These are phyloP conservation scores for Archips xylosteana DNA, from an alignment of 2,888 invertebrate genomes.

Conservation along the genomic window DNA sequence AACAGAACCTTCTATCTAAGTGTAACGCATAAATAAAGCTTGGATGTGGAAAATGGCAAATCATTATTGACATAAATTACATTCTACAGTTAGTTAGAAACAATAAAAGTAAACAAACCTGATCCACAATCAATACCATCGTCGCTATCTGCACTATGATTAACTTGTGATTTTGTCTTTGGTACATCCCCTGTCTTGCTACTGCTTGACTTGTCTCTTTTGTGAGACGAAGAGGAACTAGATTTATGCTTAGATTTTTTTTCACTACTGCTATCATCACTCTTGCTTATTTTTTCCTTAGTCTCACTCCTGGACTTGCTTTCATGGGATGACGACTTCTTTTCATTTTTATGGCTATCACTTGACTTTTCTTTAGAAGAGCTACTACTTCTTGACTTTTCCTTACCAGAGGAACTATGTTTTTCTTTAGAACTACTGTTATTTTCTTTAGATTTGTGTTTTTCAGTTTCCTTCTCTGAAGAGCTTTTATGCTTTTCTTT, in stretches of 20 bases:
- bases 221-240: slow-evolving; percentile 67
- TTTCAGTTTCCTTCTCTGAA: slow-evolving; percentile 64
- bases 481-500: slow-evolving; percentile 61
- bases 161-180: slow-evolving; percentile 72
- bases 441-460: slow-evolving; percentile 62
- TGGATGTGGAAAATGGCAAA: too few species aligned
- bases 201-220: slow-evolving; percentile 65
- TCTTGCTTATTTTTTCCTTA: slow-evolving; percentile 30
- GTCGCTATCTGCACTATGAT: slow-evolving; percentile 71
- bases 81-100: not conserved
- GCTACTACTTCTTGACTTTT: slow-evolving; percentile 68
- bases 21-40: too few species aligned
- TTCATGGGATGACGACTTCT: slow-evolving; percentile 66
- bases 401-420: slow-evolving; percentile 70
- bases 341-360: slow-evolving; percentile 67
- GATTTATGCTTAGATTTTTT: slow-evolving; percentile 70
- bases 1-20: not conserved
- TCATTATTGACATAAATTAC: not conserved
- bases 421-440: slow-evolving; percentile 71
- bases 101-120: slow-evolving; percentile 65
- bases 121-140: slow-evolving; percentile 90
- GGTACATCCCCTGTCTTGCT: slow-evolving; percentile 71
- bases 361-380: slow-evolving; percentile 73
- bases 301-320: slow-evolving; percentile 55
- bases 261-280: slow-evolving; percentile 50